Evolutionary conservation across 2,797 vertebrate genomes (phyloP).

Genomic region (Denticeps clupeoides): DNA sequence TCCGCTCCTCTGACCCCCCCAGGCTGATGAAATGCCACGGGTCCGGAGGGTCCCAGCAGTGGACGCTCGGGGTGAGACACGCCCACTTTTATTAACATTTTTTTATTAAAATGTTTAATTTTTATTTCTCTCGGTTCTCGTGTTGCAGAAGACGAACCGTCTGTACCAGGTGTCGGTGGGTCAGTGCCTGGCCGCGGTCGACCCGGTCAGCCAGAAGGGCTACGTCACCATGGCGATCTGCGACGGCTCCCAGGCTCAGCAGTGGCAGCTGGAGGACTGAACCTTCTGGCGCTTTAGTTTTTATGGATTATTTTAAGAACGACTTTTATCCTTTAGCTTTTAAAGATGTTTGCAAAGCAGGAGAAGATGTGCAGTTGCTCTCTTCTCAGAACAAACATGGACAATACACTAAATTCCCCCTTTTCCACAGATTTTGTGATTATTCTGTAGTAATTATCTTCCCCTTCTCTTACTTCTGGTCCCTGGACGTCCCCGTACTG

Average conservation of each 20-base stretch:
- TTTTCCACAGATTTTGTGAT: too few species aligned
- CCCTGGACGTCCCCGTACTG: too few species aligned
- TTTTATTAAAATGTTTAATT: not conserved
- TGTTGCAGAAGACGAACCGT: slow-evolving; percentile 69
- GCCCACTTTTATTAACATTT: too few species aligned
- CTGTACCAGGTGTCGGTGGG: slow-evolving; percentile 93
- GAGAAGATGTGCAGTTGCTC: too few species aligned
- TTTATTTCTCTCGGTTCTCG: not conserved
- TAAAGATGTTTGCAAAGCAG: too few species aligned
- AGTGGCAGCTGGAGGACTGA: slow-evolving; percentile 80
- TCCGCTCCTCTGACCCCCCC: slow-evolving; percentile 75
- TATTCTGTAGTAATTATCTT: too few species aligned
- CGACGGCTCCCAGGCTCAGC: slow-evolving; percentile 69
- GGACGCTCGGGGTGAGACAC: slow-evolving; percentile 77
- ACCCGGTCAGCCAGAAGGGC: slow-evolving; percentile 64
- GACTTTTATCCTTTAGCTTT: too few species aligned
- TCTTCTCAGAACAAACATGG: too few species aligned
- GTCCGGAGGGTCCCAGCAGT: slow-evolving; percentile 90
- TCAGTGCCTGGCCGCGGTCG: slow-evolving; percentile 74
- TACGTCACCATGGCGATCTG: slow-evolving; percentile 87
- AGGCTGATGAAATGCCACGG: slow-evolving; percentile 96
- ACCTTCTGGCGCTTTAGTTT: too few species aligned
- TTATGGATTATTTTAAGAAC: too few species aligned
- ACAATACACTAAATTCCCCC: too few species aligned
- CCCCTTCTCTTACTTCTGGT: too few species aligned